A percentile compares a stretch with the other conserved stretches of the same genome.
phyloP scores from a whole-genome alignment of 2,888 invertebrate species.

The Agrilus cyanescens region DNA sequence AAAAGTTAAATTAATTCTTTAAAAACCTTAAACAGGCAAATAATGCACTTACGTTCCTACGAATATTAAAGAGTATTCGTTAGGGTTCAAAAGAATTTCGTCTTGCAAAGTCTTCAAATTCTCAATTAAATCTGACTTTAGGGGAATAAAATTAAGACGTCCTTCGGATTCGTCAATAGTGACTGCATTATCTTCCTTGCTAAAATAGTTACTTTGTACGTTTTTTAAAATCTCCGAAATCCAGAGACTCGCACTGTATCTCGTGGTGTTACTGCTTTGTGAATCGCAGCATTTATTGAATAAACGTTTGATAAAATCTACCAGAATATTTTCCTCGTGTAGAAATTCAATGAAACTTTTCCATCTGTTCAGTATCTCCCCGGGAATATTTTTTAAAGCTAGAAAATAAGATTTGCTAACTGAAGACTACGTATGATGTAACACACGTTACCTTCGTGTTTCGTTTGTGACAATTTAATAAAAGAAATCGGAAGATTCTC shows the following conservation, averaged over 20 bases:
- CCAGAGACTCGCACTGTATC: slow-evolving; percentile 24
- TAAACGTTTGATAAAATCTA: slow-evolving; percentile 31
- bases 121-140: slow-evolving; percentile 11
- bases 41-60: slow-evolving; percentile 15
- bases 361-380: slow-evolving; percentile 35
- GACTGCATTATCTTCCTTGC: slow-evolving; percentile 9
- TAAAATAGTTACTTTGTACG: slow-evolving; percentile 4
- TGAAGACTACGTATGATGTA: too few relatives aligned
- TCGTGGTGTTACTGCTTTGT: slow-evolving; percentile 8
- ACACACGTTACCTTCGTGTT: too few relatives aligned
- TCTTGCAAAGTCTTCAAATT: slow-evolving; percentile 15
- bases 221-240: slow-evolving; percentile 22
- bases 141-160: slow-evolving; percentile 12
- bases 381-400: slow-evolving; percentile 19
- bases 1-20: too few relatives aligned
- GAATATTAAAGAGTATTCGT: slow-evolving; percentile 16
- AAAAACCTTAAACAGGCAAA: too few relatives aligned
- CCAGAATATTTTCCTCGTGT: slow-evolving; percentile 40
- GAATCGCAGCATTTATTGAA: slow-evolving; percentile 16
- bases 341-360: slow-evolving; percentile 41
- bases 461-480: too few relatives aligned
- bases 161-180: slow-evolving; percentile 8
- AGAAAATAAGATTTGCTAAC: slow-evolving; percentile 5
- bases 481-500: too few relatives aligned
- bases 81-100: slow-evolving; percentile 16